Percentiles rank a stretch among this genome's conserved stretches.
These are phyloP conservation scores for Oscheius myriophilus DNA, from an alignment of 2,888 invertebrate species.

Conservation along the genomic window DNA sequence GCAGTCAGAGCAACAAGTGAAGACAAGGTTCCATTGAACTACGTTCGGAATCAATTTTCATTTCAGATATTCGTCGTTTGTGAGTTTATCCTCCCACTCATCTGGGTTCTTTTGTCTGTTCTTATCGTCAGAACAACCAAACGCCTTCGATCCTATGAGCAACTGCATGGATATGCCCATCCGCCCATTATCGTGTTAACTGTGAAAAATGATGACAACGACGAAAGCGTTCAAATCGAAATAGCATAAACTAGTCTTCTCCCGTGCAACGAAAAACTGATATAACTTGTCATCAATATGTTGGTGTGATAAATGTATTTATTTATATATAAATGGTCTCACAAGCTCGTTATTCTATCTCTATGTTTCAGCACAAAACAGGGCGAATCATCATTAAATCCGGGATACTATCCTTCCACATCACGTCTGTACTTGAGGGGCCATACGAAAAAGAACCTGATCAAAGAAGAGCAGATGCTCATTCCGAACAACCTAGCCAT, in stretches of 20 bases:
- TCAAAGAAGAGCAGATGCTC: no score
- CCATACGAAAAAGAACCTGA: no score
- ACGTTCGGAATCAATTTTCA: background rate
- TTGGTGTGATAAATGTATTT: no score
- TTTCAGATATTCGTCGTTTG: slow-evolving; percentile 54
- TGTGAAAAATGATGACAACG: slow-evolving; percentile 60
- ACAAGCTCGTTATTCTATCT: no score
- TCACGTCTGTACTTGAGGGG: no score
- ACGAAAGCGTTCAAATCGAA: slow-evolving; percentile 61
- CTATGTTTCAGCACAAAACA: no score
- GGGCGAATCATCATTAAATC: no score
- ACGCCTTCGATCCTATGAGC: slow-evolving; percentile 47
- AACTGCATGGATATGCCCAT: slow-evolving; percentile 54
- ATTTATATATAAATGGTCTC: no score
- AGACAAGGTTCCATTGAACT: slow-evolving; percentile 36
- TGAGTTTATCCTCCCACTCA: slow-evolving; percentile 52
- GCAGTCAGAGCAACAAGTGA: slow-evolving; percentile 45
- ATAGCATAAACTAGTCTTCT: slow-evolving; percentile 38
- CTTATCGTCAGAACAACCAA: slow-evolving; percentile 55
- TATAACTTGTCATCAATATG: no score
- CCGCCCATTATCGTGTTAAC: slow-evolving; percentile 59
- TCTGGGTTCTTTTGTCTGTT: slow-evolving; percentile 53
- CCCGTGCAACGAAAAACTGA: no score
- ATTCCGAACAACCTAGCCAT: no score
- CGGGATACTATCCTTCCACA: no score